Evolutionary conservation across 2,888 invertebrate species (phyloP), one percentile per base, ranked within the genome.

Genomic region (Ormia ochracea): DNA sequence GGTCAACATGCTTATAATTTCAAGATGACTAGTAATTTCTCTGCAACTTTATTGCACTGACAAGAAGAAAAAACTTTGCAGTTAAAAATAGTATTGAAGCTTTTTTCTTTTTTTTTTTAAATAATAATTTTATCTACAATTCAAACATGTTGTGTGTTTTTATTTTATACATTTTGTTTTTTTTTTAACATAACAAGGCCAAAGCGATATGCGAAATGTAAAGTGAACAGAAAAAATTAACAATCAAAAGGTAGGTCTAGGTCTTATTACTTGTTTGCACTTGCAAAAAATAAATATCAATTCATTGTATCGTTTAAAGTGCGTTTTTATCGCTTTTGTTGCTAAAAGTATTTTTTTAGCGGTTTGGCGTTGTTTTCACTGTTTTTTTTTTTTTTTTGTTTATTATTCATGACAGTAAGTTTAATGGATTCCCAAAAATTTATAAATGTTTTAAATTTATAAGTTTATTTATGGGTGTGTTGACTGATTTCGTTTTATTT

Each of bases 241-340:
- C 76, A 76, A 72, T 56, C 68, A 72, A 76, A 80, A 80, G 76
- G 76, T 76, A 76, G 80, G 80, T 80, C 80, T 80, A 80, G 80
- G 80, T 73, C 80, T 80, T 80, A 73, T 73, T 56, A 69, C 79
- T 74, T 75, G 79, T 79, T 77, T 77, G 69, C 65, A 77, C 69
- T 70, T 70, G 76, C 56, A 70, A 70, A 77, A 70, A 76, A 76
- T 61, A 76, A 76, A 69, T 69, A 66, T 75, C 50, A 68, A 59
- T 56, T 66, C 59, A 75, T 75, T 70, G 63, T 70, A 70, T 76
- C 52, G 54, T 70, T 76, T 70, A 65, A 77, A 77, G 56, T 70
- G 76, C 76, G 76, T 76, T 76, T 77, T 76, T 65, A 52, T 31
- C 14, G 4, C 4, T 10, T 21, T 21, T 45, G 19, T 12, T 52